These are phyloP conservation scores for Drosophila sproati DNA, from an alignment of 1,140 invertebrate genomes.

Conservation along the genomic window DNA sequence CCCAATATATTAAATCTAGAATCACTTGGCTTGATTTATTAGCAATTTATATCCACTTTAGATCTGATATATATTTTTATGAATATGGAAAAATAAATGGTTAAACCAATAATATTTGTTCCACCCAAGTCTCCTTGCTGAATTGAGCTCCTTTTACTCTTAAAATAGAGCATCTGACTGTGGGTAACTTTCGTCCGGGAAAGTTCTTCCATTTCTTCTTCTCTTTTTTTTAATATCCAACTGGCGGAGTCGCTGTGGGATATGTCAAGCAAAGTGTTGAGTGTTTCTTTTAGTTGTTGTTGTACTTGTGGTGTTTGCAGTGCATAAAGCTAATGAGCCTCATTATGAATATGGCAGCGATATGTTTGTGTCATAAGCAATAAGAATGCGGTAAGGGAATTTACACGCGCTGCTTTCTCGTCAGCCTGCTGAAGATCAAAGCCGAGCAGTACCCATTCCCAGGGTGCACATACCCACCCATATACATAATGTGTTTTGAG, in stretches of 20 bases:
- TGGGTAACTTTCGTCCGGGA: not conserved
- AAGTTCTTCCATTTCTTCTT: not conserved
- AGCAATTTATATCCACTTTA: too few relatives aligned
- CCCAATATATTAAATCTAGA: too few relatives aligned
- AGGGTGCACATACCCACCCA: constrained; percentile 42
- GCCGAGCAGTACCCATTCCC: constrained; percentile 48
- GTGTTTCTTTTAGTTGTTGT: constrained; percentile 30
- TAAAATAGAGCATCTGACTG: constrained; percentile 21
- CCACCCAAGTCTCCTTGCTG: too few relatives aligned
- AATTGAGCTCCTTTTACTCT: too few relatives aligned
- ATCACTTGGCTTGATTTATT: too few relatives aligned
- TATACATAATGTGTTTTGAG: constrained; percentile 79
- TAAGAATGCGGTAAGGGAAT: constrained; percentile 58
- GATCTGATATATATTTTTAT: too few relatives aligned
- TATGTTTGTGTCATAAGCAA: constrained; percentile 75
- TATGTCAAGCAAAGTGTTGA: constrained; percentile 59
- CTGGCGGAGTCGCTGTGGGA: constrained; percentile 15
- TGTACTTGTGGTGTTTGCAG: constrained; percentile 44
- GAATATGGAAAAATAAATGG: too few relatives aligned
- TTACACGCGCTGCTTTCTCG: constrained; percentile 58
- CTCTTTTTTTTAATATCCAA: constrained; percentile 1
- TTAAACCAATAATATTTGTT: too few relatives aligned
- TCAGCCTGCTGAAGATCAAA: constrained; percentile 69
- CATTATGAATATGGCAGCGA: constrained; percentile 80
- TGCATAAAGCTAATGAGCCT: constrained; percentile 75